Percentiles rank a stretch among this genome's conserved stretches.
These are phyloP conservation scores for Unio delphinus DNA, from an alignment of 2,888 invertebrate species.

Conservation along the genomic window DNA sequence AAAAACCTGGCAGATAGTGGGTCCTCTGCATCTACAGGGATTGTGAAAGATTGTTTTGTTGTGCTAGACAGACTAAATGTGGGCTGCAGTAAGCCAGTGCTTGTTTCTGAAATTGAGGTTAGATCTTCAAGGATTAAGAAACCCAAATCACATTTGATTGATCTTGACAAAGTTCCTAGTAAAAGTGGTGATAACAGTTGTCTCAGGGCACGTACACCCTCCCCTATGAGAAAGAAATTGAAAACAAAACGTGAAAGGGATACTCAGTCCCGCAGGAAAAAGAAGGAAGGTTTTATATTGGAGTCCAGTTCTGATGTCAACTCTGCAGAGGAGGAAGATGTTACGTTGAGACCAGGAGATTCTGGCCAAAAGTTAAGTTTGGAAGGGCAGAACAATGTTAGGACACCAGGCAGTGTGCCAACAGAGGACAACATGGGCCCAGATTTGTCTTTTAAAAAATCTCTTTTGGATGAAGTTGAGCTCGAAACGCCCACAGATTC, in stretches of 20 bases:
- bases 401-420: neutral
- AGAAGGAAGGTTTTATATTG: conserved; percentile 39
- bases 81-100: conserved; percentile 1
- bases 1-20: conserved; percentile 3
- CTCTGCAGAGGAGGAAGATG: conserved; percentile 38
- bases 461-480: conserved; percentile 44
- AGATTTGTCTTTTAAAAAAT: conserved; percentile 15
- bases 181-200: too few species aligned
- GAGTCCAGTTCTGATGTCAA: conserved; percentile 46
- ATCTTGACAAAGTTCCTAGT: too few species aligned
- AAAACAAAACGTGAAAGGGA: conserved; percentile 50
- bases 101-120: neutral
- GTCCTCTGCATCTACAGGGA: conserved; percentile 9
- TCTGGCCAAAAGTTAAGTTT: neutral
- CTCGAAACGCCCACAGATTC: conserved; percentile 36
- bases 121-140: too few species aligned
- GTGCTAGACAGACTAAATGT: conserved; percentile 32
- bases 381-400: neutral
- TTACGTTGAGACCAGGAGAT: conserved; percentile 37
- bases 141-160: too few species aligned
- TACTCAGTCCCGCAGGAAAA: conserved; percentile 35
- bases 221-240: conserved; percentile 36
- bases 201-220: conserved; percentile 3
- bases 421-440: neutral
- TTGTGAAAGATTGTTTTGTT: conserved; percentile 29